A percentile compares a stretch with the other conserved stretches of the same genome.
phyloP scores from a whole-genome alignment of 2,113 vertebrate species.

The Bostrychus sinensis region DNA sequence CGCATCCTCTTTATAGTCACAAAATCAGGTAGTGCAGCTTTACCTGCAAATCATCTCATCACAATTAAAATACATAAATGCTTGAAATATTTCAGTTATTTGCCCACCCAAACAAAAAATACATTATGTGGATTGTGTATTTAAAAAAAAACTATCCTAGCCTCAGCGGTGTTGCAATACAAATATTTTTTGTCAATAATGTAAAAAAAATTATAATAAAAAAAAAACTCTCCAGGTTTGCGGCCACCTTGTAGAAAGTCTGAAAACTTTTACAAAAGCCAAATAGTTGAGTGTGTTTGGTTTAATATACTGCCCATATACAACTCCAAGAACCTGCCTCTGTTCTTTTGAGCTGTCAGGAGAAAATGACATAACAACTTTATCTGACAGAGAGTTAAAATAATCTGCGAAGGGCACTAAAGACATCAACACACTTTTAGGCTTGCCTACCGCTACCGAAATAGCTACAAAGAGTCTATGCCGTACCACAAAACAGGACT shows the following conservation, averaged over 20 bases:
- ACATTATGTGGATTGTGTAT: too few relatives aligned
- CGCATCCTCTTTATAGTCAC: too few relatives aligned
- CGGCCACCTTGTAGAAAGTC: too few relatives aligned
- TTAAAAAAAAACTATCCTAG: too few relatives aligned
- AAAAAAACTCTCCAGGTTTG: neutral
- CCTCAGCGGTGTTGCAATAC: too few relatives aligned
- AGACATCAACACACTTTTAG: slow-evolving; percentile 38
- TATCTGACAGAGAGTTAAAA: slow-evolving; percentile 32
- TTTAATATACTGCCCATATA: neutral
- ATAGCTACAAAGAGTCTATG: slow-evolving; percentile 44
- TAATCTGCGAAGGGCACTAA: slow-evolving; percentile 38
- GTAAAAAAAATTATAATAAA: too few relatives aligned
- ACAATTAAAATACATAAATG: too few relatives aligned
- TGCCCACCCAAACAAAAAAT: too few relatives aligned
- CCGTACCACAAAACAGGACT: slow-evolving; percentile 39
- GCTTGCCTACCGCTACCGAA: slow-evolving; percentile 22
- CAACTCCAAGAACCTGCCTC: neutral
- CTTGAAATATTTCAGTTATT: too few relatives aligned
- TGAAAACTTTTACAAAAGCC: neutral
- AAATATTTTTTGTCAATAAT: too few relatives aligned
- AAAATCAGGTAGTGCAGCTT: too few relatives aligned
- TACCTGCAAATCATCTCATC: too few relatives aligned
- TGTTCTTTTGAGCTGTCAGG: slow-evolving; percentile 11
- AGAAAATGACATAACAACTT: slow-evolving; percentile 40
- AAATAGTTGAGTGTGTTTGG: slow-evolving; percentile 1